A percentile compares a stretch with the other conserved stretches of the same genome.
Evolutionary conservation across 2,113 vertebrate genomes (phyloP).

Genomic region (Piprites chloris): DNA sequence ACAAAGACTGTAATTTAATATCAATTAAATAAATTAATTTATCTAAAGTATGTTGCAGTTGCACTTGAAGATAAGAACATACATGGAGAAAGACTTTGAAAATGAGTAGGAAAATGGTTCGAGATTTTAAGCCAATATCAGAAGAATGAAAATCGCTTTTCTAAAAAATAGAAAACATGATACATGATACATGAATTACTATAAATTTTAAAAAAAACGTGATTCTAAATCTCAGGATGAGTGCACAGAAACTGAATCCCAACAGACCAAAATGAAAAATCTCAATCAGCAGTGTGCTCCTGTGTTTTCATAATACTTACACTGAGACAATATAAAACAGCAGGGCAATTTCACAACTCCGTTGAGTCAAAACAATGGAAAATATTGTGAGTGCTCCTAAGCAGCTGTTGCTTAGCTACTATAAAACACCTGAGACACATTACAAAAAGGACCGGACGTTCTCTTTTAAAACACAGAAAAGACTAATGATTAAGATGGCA

Average conservation of each 20-base stretch:
- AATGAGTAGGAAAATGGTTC: neutral
- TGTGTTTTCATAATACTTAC: neutral
- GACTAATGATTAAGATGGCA: neutral
- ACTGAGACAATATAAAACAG: neutral
- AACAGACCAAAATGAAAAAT: neutral
- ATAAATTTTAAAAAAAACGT: neutral
- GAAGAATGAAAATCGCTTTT: neutral
- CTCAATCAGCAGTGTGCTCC: neutral
- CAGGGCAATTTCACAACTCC: neutral
- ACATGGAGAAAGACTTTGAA: neutral
- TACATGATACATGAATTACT: neutral
- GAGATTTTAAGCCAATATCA: neutral
- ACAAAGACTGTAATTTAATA: neutral
- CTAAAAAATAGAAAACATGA: neutral
- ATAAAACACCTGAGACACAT: neutral
- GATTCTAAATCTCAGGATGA: neutral
- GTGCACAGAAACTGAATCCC: neutral
- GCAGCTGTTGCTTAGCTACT: slow-evolving; percentile 10
- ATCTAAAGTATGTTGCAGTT: neutral
- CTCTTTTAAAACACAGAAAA: neutral
- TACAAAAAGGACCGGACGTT: neutral
- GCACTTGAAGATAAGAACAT: neutral
- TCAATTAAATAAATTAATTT: neutral
- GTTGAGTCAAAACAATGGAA: slow-evolving; percentile 19
- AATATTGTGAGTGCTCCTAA: slow-evolving; percentile 2